Percentiles rank a stretch among this genome's conserved stretches.
phyloP scores from a whole-genome alignment of 1,140 invertebrate species.

The Anastrepha obliqua region DNA sequence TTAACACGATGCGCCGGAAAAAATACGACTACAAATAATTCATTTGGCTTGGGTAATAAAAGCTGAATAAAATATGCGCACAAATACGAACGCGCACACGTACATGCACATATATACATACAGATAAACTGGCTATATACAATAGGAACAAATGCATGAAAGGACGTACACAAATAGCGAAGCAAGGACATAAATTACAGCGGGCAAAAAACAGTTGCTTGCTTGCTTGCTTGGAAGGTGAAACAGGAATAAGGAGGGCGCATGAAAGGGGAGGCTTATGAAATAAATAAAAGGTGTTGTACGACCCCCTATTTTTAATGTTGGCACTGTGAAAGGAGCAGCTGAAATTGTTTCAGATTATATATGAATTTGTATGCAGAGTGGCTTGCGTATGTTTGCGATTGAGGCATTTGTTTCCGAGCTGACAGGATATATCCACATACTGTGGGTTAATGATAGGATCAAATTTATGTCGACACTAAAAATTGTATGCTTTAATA shows the following conservation, averaged over 20 bases:
- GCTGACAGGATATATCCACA: conserved; percentile 38
- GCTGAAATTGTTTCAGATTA: conserved; percentile 39
- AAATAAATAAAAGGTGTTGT: conserved; percentile 32
- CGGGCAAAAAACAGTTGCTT: conserved; percentile 37
- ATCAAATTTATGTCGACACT: conserved; percentile 27
- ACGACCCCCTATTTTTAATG: conserved; percentile 8
- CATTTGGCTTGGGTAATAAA: conserved; percentile 52
- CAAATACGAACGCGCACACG: neutral
- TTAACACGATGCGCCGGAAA: conserved; percentile 51
- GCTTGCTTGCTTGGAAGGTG: neutral
- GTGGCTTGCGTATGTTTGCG: neutral
- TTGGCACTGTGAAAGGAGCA: conserved; percentile 13
- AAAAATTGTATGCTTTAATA: neutral
- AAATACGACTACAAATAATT: conserved; percentile 53
- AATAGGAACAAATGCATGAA: conserved; percentile 15
- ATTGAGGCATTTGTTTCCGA: conserved; percentile 3
- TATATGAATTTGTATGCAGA: neutral
- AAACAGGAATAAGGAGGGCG: neutral
- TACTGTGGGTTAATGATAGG: conserved; percentile 9
- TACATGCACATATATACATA: neutral
- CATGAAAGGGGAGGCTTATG: neutral
- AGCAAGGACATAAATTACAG: conserved; percentile 45
- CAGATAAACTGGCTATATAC: conserved; percentile 1
- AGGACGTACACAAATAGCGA: conserved; percentile 42
- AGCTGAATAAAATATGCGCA: conserved; percentile 51